Conservation (phyloP, 2,797 vertebrate genomes). For the Neosalanx taihuensis region DNA sequence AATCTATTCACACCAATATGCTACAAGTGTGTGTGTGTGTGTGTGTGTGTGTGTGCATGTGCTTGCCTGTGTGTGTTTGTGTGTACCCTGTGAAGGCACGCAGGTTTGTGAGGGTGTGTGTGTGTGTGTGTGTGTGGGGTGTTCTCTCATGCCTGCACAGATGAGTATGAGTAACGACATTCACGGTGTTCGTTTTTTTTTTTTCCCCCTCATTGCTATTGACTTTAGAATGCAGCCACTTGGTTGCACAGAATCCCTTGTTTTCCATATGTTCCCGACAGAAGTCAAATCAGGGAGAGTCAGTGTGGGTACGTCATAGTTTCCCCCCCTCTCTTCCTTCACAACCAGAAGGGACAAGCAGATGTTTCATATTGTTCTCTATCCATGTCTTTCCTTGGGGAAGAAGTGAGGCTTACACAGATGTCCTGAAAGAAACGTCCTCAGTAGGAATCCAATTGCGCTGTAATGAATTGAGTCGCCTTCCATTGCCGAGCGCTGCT, state of each 20-base stretch:
- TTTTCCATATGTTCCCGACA: constrained; percentile 57
- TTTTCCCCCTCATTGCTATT: constrained; percentile 42
- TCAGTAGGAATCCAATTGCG: neutral
- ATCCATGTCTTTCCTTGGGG: constrained; percentile 61
- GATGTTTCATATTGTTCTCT: constrained; percentile 76
- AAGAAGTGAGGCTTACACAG: constrained; percentile 60
- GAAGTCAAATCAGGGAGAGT: constrained; percentile 40
- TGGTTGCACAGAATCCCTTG: constrained; percentile 35
- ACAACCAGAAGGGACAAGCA: constrained; percentile 61
- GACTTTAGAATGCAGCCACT: constrained; percentile 58
- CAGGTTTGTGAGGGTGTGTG: neutral
- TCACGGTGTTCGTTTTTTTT: constrained; percentile 57
- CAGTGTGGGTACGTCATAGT: constrained; percentile 62
- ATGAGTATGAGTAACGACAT: constrained; percentile 62
- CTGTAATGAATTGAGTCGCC: neutral
- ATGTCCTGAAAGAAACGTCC: constrained; percentile 65
- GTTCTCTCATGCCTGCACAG: constrained; percentile 47
- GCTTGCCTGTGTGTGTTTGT: constrained; percentile 26
- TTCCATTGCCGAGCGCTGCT: neutral
- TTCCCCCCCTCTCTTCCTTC: constrained; percentile 58
- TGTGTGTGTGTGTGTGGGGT: constrained; percentile 3
- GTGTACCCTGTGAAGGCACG: neutral
- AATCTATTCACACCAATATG: constrained; percentile 51
- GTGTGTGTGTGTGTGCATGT: constrained; percentile 21
- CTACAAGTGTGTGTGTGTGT: constrained; percentile 39